Evolutionary conservation across 2,888 invertebrate genomes (phyloP).

Genomic region (Platycnemis pennipes): DNA sequence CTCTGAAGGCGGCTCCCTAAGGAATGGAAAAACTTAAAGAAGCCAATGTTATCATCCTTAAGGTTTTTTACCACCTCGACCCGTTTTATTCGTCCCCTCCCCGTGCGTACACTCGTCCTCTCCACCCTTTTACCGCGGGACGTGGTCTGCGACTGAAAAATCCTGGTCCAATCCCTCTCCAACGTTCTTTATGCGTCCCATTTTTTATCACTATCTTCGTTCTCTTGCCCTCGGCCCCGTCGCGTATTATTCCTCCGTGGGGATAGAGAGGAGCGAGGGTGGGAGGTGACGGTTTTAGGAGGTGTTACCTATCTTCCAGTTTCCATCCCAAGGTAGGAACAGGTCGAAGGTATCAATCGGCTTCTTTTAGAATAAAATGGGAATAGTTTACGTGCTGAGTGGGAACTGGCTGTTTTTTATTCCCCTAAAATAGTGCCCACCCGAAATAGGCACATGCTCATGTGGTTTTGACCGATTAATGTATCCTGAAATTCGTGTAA

Average conservation of each 20-base stretch:
- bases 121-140: not conserved
- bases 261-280: not conserved
- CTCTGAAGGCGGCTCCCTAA: not conserved
- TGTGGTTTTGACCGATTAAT: too few species aligned
- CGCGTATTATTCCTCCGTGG: not conserved
- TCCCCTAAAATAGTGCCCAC: too few species aligned
- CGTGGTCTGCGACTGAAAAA: not conserved
- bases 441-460: too few species aligned
- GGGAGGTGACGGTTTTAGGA: not conserved
- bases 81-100: not conserved
- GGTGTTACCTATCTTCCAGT: not conserved
- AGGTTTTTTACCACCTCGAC: slow-evolving; percentile 31
- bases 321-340: not conserved
- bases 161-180: slow-evolving; percentile 9
- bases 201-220: slow-evolving; percentile 28
- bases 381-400: not conserved
- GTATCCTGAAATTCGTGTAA: too few species aligned
- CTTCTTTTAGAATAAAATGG: not conserved
- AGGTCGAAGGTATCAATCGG: not conserved
- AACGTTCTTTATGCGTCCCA: slow-evolving; percentile 17
- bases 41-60: slow-evolving; percentile 32
- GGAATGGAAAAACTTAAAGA: not conserved
- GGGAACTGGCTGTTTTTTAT: too few species aligned
- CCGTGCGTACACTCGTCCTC: not conserved
- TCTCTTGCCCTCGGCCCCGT: not conserved